Conservation (phyloP, 1,140 invertebrate species). For the Rhyacophila brunnea region DNA sequence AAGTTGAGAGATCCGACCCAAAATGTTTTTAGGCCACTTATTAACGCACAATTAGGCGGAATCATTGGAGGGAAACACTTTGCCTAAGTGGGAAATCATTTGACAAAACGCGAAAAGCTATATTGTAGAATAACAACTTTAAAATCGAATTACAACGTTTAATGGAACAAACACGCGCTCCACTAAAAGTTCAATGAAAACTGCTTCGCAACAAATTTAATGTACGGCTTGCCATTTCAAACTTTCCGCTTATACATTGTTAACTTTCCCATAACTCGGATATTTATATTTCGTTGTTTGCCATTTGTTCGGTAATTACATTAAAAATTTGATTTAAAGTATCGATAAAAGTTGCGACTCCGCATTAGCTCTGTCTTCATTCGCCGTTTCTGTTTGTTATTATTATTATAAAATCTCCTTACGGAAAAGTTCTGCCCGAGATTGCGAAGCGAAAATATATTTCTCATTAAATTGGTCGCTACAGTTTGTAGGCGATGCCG, state of each 20-base stretch:
- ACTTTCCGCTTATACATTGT: neutral
- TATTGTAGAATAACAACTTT: conserved; percentile 14
- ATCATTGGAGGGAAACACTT: conserved; percentile 16
- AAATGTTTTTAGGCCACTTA: no score
- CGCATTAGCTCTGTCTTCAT: no score
- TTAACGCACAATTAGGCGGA: conserved; percentile 22
- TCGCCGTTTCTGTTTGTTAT: no score
- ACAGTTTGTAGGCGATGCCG: no score
- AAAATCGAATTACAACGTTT: conserved; percentile 26
- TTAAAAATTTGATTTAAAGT: conserved; percentile 1
- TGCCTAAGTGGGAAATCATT: conserved; percentile 19
- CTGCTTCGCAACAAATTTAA: neutral
- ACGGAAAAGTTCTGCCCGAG: no score
- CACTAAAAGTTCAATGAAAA: neutral
- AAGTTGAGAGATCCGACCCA: no score
- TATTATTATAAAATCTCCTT: no score
- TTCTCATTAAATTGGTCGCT: neutral
- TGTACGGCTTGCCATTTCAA: neutral
- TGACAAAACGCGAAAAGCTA: conserved; percentile 28
- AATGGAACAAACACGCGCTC: conserved; percentile 19
- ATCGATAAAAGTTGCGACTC: neutral
- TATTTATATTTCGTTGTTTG: neutral
- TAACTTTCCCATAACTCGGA: neutral
- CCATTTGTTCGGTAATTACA: neutral
- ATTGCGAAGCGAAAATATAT: no score